Conservation (phyloP, 2,888 invertebrate genomes). For the Calameuta pallipes region DNA sequence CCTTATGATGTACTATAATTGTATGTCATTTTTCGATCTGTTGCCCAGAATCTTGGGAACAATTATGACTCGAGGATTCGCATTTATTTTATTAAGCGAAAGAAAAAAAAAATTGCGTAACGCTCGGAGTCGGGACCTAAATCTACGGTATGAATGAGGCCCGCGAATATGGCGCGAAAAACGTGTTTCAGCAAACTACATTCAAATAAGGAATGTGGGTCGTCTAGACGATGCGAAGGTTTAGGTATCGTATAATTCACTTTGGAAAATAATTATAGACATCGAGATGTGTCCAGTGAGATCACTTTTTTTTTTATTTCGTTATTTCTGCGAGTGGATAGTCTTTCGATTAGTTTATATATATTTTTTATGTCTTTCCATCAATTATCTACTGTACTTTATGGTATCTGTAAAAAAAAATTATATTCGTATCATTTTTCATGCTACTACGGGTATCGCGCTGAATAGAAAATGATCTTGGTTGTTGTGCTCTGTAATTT, state of each 20-base stretch:
- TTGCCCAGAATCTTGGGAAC: neutral
- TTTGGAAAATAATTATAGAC: neutral
- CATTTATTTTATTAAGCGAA: neutral
- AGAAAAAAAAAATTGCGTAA: neutral
- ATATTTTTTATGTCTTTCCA: too few relatives aligned
- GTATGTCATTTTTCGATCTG: neutral
- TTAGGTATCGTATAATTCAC: slow-evolving; percentile 25
- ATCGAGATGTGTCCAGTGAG: neutral
- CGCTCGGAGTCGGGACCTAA: neutral
- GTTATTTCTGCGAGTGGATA: neutral
- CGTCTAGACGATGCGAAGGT: slow-evolving; percentile 39
- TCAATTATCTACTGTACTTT: neutral
- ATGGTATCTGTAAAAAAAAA: neutral
- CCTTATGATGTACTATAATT: neutral
- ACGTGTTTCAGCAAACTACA: slow-evolving; percentile 39
- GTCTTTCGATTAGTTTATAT: neutral
- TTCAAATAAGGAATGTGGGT: slow-evolving; percentile 55
- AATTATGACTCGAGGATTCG: neutral
- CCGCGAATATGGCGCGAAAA: slow-evolving; percentile 32
- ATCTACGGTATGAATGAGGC: neutral
- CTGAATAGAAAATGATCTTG: neutral
- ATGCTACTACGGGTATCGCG: neutral
- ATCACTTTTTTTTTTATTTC: neutral
- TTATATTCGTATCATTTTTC: neutral
- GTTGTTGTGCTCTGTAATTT: neutral